These are phyloP conservation scores for Vandiemenella viatica DNA, from an alignment of 2,888 invertebrate species.

Conservation along the genomic window DNA sequence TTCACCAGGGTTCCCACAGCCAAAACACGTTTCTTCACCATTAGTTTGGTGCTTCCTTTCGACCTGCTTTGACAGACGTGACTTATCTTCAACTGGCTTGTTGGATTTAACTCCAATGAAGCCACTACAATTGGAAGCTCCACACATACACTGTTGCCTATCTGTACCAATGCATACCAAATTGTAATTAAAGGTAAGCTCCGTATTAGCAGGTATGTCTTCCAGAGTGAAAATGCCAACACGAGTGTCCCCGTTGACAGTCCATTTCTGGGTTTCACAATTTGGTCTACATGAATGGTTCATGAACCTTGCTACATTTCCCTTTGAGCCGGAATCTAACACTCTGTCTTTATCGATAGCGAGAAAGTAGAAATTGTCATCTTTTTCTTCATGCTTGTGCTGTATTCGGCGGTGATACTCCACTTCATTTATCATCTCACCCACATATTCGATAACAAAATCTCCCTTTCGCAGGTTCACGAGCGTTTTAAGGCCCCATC, in stretches of 20 bases:
- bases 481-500: conserved; percentile 72
- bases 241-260: conserved; percentile 75
- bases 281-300: conserved; percentile 95
- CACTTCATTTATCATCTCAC: conserved; percentile 81
- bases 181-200: conserved; percentile 91
- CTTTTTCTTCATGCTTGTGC: conserved; percentile 65
- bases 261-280: conserved; percentile 93
- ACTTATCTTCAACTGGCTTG: no score
- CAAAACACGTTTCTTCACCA: conserved; percentile 28
- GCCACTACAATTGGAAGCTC: conserved; percentile 74
- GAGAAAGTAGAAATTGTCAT: conserved; percentile 89
- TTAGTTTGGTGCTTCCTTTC: neutral
- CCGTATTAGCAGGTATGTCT: conserved; percentile 68
- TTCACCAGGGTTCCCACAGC: conserved; percentile 36
- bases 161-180: conserved; percentile 65
- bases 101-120: conserved; percentile 60
- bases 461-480: conserved; percentile 55
- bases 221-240: conserved; percentile 77
- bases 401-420: conserved; percentile 71
- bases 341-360: conserved; percentile 80
- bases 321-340: conserved; percentile 92
- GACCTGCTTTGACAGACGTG: neutral
- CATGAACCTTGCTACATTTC: conserved; percentile 70
- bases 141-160: conserved; percentile 75
- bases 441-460: conserved; percentile 92